Base-by-base conservation (phyloP, 2,797 vertebrate genomes). In the Triplophysa yarkandensis region DNA sequence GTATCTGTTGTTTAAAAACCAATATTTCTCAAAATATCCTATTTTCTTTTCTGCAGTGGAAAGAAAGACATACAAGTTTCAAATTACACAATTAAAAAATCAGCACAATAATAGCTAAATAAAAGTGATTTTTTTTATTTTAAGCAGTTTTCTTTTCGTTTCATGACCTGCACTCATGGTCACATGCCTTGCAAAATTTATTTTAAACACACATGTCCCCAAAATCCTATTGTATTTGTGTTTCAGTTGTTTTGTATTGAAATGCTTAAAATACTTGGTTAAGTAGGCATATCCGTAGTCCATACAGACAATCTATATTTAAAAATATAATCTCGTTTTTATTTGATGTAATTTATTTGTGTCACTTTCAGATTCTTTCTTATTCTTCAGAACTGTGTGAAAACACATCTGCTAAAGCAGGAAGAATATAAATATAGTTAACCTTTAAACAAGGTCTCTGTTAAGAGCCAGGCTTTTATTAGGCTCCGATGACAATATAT, bases 401-500 rank as follows among this genome's bases (percentile, higher is more conserved):
- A 75, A 80, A 68, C 32, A 62, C 55, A 69, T 71, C 58, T 76
- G 52, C 36, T 52, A n/a, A 80, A 68, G 8, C 66, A 77, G 69
- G 73, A 80, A 64, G 39, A 69, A 74, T 16, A 77, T 61, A 71
- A 68, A 78, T 75, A 85, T 28, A 77, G 54, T 80, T 66, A 57
- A 78, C 70, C 74, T 77, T 62, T 69, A 32, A n/a, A 50, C 71
- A 80, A 74, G 68, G 68, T 69, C 78, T 74, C 25, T 36, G 39
- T 34, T 21, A 66, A 63, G 57, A 55, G 48, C 6, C 46, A 46
- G 46, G 55, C 27, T 63, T 57, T 68, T 64, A 68, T 78, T 68
- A 27, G 57, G 30, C 39, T 55, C 6, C 28, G 27, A 36, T 46
- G 21, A 44, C n/a, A 61, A 48, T 71, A 6, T 14, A 39, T 14